A percentile compares a stretch with the other conserved stretches of the same genome.
Conservation (phyloP, 2,113 vertebrate species). For the Glaucomys volans region DNA sequence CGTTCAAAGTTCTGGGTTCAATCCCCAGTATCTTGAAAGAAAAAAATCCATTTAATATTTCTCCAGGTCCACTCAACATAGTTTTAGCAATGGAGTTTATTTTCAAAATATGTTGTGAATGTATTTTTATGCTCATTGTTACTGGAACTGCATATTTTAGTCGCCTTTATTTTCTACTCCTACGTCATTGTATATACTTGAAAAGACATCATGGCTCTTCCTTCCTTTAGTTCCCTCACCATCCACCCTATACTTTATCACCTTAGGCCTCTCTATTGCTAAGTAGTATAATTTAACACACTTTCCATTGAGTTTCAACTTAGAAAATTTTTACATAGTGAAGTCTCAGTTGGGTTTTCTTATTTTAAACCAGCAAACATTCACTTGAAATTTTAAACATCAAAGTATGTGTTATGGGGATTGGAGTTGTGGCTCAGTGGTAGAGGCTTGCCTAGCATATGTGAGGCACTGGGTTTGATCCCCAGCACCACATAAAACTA, state of each 20-base stretch:
- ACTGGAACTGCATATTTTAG: not conserved
- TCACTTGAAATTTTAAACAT: not conserved
- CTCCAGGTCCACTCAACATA: not conserved
- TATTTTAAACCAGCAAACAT: slow-evolving; percentile 21
- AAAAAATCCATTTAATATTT: not conserved
- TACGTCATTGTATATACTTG: not conserved
- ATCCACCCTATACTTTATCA: not conserved
- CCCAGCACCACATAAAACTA: too few relatives aligned
- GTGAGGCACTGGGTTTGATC: too few relatives aligned
- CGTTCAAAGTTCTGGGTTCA: too few relatives aligned
- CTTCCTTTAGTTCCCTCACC: too few relatives aligned
- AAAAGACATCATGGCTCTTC: not conserved
- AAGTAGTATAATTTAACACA: not conserved
- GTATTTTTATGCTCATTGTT: not conserved
- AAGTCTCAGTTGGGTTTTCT: not conserved
- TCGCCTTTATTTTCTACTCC: not conserved
- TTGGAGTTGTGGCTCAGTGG: too few relatives aligned
- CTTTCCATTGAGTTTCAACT: not conserved
- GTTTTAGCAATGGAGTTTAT: not conserved
- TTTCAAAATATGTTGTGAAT: not conserved
- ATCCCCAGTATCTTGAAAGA: too few relatives aligned
- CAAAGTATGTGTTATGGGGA: not conserved
- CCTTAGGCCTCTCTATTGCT: not conserved
- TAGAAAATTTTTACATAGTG: not conserved
- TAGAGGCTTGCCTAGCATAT: too few relatives aligned